phyloP scores from a whole-genome alignment of 1,140 invertebrate species.

The Rhagoletis zephyria region DNA sequence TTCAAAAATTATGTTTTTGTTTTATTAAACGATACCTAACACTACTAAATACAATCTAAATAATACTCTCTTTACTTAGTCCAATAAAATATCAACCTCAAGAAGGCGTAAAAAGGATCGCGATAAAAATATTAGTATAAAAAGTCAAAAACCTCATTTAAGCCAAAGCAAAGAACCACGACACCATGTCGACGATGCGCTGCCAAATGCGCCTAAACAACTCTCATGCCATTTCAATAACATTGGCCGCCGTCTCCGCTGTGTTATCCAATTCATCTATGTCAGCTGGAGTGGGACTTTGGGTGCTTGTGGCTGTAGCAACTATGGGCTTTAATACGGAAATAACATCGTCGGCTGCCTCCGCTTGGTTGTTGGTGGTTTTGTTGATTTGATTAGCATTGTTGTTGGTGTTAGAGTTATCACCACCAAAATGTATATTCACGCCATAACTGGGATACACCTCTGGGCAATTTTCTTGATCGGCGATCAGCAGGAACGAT shows the following conservation, averaged over 20 bases:
- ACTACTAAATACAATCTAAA: conserved; percentile 18
- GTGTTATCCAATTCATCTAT: conserved; percentile 12
- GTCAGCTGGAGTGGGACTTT: not conserved
- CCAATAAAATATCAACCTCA: not conserved
- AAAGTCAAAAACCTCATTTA: not conserved
- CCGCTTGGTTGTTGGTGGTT: not conserved
- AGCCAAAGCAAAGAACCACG: conserved; percentile 43
- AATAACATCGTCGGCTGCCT: not conserved
- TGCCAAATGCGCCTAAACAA: conserved; percentile 57
- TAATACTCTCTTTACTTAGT: conserved; percentile 14
- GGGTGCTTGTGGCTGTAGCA: conserved; percentile 3
- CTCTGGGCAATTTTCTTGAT: conserved; percentile 64
- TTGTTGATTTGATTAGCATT: conserved; percentile 34
- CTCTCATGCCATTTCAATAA: conserved; percentile 57
- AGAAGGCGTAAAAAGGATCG: not conserved
- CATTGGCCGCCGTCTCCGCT: conserved; percentile 55
- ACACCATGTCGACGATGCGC: conserved; percentile 54
- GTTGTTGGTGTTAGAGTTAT: not conserved
- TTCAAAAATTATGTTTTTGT: not conserved
- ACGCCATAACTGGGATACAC: not conserved
- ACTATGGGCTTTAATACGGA: not conserved
- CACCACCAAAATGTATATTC: conserved; percentile 43
- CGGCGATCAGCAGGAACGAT: conserved; percentile 62
- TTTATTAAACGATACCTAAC: not conserved
- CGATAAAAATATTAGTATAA: not conserved